Evolutionary conservation across 2,888 invertebrate genomes (phyloP), one percentile per base, ranked within the genome.

Genomic region (Linnaemya vulpina): DNA sequence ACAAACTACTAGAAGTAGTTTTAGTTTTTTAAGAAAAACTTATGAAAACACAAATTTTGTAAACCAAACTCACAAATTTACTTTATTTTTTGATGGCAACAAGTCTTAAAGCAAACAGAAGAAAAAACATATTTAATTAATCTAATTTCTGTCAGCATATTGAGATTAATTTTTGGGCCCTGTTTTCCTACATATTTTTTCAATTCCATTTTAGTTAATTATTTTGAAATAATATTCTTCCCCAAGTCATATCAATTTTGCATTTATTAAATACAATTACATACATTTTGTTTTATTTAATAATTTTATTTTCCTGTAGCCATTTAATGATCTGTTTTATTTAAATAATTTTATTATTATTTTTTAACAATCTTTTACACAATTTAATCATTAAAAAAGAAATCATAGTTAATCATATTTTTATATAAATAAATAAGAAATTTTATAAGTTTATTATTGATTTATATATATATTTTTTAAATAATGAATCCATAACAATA

Each of bases 371-470:
- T 58, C 43, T 49, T 73, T 49, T 49, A 58, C 55, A 80, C 65
- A 46, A 68, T 73, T 74, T 73, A 63, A 65, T 22, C 53, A 67
- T 68, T 74, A 85, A 81, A n/a, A n/a, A n/a, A n/a, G n/a, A 71
- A 85, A 82, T 82, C 85, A 85, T 85, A 85, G 85, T 85, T 82
- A 85, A 85, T 78, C 63, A 75, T 85, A 85, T 85, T 82, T 84
- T 82, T 85, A 81, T 85, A 73, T 67, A 77, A 70, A 85, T 58
- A 75, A 63, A 73, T 79, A 79, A 79, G 73, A 55, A 79, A 38
- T 30, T 65, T 76, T 75, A 76, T 80, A 83, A 76, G 80, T 83
- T 80, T 83, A 79, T 76, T 65, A 82, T 85, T 78, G 75, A 80
- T 81, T 71, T 82, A 62, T 55, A 78, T 63, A 13, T 22, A 11